These are phyloP conservation scores for Acrocephalus kingi DNA, from an alignment of 2,113 vertebrate genomes.

Conservation along the genomic window DNA sequence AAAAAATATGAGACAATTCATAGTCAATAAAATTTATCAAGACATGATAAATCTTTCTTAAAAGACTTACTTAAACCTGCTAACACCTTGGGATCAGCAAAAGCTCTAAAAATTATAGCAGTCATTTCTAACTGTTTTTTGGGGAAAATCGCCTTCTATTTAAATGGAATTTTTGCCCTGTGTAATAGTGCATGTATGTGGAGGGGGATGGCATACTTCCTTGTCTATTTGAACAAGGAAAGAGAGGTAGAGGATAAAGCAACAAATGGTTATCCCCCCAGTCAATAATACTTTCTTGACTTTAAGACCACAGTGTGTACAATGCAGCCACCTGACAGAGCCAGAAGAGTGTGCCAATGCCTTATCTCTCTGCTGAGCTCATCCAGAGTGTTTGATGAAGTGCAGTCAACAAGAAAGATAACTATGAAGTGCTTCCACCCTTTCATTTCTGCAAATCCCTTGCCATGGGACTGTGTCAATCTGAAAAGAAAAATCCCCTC, in stretches of 20 bases:
- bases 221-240: background rate
- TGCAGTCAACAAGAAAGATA: background rate
- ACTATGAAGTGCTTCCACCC: background rate
- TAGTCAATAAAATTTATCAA: background rate
- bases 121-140: background rate
- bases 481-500: background rate
- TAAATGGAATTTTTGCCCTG: background rate
- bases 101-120: background rate
- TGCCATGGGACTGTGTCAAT: background rate
- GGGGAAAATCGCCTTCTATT: background rate
- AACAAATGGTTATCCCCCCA: background rate
- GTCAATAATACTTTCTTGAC: background rate
- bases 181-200: background rate
- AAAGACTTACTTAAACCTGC: background rate
- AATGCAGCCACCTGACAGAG: background rate
- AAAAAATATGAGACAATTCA: background rate
- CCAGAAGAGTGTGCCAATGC: background rate
- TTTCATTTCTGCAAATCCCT: background rate
- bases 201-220: background rate
- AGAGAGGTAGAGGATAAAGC: background rate
- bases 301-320: background rate
- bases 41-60: background rate
- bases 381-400: background rate
- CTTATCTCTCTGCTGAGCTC: constrained; percentile 3
- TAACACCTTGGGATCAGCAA: background rate